Base-by-base conservation (phyloP, 2,797 vertebrate species). In the Gouania willdenowi region DNA sequence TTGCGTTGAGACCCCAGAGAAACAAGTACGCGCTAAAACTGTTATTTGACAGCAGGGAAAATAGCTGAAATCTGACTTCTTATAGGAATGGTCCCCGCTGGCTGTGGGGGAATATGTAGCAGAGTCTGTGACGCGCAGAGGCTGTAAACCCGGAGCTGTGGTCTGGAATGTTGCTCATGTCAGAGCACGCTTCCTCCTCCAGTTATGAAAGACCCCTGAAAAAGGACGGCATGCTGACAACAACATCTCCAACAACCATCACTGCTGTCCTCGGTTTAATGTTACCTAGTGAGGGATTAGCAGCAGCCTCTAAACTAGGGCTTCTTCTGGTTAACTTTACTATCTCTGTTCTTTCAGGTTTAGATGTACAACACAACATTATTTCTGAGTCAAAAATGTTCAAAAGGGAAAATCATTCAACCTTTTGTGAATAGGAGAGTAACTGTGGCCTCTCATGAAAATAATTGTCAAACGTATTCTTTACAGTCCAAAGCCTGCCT, bases 121-220 rank as follows among this genome's bases (percentile, higher is more conserved):
- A n/a, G n/a, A n/a, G 49, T 24, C 27, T 3, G 23, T 5, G 71
- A 66, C 57, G 51, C n/a, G n/a, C n/a, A n/a, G 41, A 47, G 62
- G 69, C 73, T 76, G 71, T 79, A 83, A 84, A 87, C 74, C 51
- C 81, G 58, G 59, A 75, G 66, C 68, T 72, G 64, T 75, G 75
- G 72, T 72, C 77, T 84, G 85, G 84, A 89, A 91, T 91, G 87
- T 69, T 37, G 56, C 52, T 86, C 86, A 1, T 89, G 89, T 90
- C 77, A 26, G 82, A 82, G 85, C 88, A 79, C 31, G 89, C 73
- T 75, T 71, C 64, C 55, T 72, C 64, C 71, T 70, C 59, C 48
- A 55, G 68, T 86, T 87, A 85, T 84, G 84, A 87, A 90, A 85
- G 86, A 89, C 85, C 86, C 88, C 85, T 86, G 62, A 67, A 79